phyloP scores from a whole-genome alignment of 2,888 invertebrate species.

The Ochropacha duplaris region DNA sequence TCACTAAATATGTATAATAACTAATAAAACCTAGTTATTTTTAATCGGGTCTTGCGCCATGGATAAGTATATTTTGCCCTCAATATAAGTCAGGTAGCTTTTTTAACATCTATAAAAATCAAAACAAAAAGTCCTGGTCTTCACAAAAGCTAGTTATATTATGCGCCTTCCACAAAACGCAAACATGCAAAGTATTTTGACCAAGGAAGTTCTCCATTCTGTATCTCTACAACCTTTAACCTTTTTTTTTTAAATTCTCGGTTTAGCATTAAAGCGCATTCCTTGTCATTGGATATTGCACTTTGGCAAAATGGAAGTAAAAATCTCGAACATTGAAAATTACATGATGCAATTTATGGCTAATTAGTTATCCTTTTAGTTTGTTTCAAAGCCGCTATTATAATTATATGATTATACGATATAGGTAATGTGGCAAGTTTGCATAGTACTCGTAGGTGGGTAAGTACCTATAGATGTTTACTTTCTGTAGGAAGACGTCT shows the following conservation, averaged over 20 bases:
- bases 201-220: conserved; percentile 29
- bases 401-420: background rate
- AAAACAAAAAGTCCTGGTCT: background rate
- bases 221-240: conserved; percentile 37
- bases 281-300: conserved; percentile 24
- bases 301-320: conserved; percentile 6
- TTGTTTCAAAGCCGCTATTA: background rate
- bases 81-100: background rate
- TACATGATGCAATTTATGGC: background rate
- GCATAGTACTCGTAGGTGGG: conserved; percentile 15
- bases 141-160: background rate
- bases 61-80: background rate
- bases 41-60: too few species aligned
- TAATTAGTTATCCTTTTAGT: background rate
- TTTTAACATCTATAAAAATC: background rate
- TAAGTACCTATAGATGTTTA: conserved; percentile 46
- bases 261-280: conserved; percentile 31
- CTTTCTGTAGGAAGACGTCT: conserved; percentile 45
- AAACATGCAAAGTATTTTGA: conserved; percentile 39
- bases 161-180: conserved; percentile 12
- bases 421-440: background rate
- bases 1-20: too few species aligned
- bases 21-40: too few species aligned
- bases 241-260: conserved; percentile 21
- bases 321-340: background rate